These are phyloP conservation scores for Thymallus thymallus DNA, from an alignment of 2,113 vertebrate species.

Conservation along the genomic window DNA sequence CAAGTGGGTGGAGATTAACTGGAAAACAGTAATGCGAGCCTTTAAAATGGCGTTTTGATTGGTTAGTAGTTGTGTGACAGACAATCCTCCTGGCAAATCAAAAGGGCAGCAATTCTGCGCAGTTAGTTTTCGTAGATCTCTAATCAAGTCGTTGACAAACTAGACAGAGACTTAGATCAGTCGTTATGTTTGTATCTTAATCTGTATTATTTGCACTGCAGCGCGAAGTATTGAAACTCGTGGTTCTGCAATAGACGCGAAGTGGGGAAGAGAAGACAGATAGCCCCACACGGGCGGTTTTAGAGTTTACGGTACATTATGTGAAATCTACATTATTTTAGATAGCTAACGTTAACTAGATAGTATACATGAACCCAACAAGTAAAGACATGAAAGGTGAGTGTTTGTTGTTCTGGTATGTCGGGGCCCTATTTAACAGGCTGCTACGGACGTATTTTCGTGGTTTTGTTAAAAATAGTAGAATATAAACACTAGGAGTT, in stretches of 20 bases:
- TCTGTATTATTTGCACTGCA: not conserved
- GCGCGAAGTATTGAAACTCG: not conserved
- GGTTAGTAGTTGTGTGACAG: constrained; percentile 2
- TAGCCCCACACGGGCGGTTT: not conserved
- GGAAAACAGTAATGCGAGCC: constrained; percentile 21
- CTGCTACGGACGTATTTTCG: too few relatives aligned
- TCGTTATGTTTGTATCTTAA: not conserved
- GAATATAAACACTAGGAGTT: too few relatives aligned
- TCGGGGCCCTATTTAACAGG: too few relatives aligned
- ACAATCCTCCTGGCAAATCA: constrained; percentile 20
- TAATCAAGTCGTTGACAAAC: not conserved
- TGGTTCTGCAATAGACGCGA: not conserved
- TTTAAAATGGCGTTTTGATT: constrained; percentile 10
- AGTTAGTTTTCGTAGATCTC: not conserved
- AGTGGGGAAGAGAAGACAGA: not conserved
- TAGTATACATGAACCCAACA: too few relatives aligned
- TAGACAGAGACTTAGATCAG: not conserved
- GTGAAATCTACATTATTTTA: not conserved
- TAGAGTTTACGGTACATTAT: not conserved
- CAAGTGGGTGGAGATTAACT: constrained; percentile 37
- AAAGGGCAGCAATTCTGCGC: too few relatives aligned
- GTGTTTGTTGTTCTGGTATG: too few relatives aligned
- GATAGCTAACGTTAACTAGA: too few relatives aligned
- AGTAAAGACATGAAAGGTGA: too few relatives aligned
- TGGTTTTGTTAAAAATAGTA: too few relatives aligned